These are phyloP conservation scores for Hydriomena furcata DNA, from an alignment of 2,888 invertebrate species.

Conservation along the genomic window DNA sequence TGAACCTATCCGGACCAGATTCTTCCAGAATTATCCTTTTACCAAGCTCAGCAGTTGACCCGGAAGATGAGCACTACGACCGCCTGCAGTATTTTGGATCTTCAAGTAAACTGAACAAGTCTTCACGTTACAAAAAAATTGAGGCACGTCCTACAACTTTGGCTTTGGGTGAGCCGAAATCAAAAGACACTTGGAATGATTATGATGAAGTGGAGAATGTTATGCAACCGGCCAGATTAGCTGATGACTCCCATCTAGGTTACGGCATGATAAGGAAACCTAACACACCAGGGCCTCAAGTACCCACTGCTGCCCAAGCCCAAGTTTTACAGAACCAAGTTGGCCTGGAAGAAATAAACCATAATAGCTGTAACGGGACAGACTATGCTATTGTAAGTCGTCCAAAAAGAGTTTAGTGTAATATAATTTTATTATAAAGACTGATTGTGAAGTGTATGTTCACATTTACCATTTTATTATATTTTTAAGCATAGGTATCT, in stretches of 20 bases:
- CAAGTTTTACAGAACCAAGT: slow-evolving; percentile 73
- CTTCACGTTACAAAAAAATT: slow-evolving; percentile 87
- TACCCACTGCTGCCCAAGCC: slow-evolving; percentile 77
- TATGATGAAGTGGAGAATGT: slow-evolving; percentile 90
- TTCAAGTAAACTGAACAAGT: slow-evolving; percentile 86
- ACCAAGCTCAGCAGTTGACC: slow-evolving; percentile 73
- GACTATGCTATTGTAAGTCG: slow-evolving; percentile 93
- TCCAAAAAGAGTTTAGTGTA: slow-evolving; percentile 89
- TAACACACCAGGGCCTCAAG: slow-evolving; percentile 80
- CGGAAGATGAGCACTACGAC: slow-evolving; percentile 88
- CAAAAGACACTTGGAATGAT: slow-evolving; percentile 86
- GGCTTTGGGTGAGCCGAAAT: slow-evolving; percentile 67
- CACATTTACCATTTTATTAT: slow-evolving; percentile 43
- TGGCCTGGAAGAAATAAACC: slow-evolving; percentile 82
- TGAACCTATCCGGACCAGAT: slow-evolving; percentile 73
- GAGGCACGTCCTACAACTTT: slow-evolving; percentile 84
- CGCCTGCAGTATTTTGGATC: slow-evolving; percentile 92
- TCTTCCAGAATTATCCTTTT: slow-evolving; percentile 82
- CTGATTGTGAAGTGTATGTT: slow-evolving; percentile 62
- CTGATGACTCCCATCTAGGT: slow-evolving; percentile 91
- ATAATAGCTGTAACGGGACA: slow-evolving; percentile 89
- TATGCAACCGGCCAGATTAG: slow-evolving; percentile 87
- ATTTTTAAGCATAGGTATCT: slow-evolving; percentile 20
- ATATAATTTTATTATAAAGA: slow-evolving; percentile 51
- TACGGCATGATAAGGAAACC: slow-evolving; percentile 90